Evolutionary conservation across 2,888 invertebrate species (phyloP), one percentile per base, ranked within the genome.

Genomic region (Clunio marinus): DNA sequence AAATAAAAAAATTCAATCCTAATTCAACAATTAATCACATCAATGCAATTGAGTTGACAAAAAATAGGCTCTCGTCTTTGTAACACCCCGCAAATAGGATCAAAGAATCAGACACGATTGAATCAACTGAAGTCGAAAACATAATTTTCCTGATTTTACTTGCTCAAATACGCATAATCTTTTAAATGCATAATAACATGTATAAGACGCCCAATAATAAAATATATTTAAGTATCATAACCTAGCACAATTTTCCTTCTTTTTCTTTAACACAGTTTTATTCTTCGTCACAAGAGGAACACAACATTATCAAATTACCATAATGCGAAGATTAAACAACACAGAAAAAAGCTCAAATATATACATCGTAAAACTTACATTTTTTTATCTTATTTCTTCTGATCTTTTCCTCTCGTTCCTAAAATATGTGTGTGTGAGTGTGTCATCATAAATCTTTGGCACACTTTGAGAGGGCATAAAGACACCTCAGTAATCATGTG

Each of bases 371-470:
- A 51, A 57, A 57, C 27, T 57, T n/a, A n/a, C n/a, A n/a, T 57
- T 27, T 41, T 41, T 41, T 41, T 32, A 7, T 32, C 32, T 10
- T 32, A 10, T 24, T 57, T 24, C 57, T 15, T 57, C 27, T 10
- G 32, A 25, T 57, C 22, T 51, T 51, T 51, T n/a, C 10, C 10
- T 32, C 10, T 17, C 4, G 32, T 37, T 35, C 7, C 10, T 51
- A 2, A 4, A 3, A 28, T n/a, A n/a, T n/a, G 27, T 24, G 8
- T 32, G 51, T 51, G 55, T 66, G 22, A 24, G 55, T 28, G 57
- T 65, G 45, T 66, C 66, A 32, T 68, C 68, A 58, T 68, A 68
- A 68, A 68, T 68, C 68, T 68, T 68, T 68, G 68, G 68, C 68
- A 68, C 68, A 68, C 68, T 68, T 68, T 68, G 35, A 17, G n/a